phyloP scores from a whole-genome alignment of 2,797 vertebrate species.

The Clarias fuscus region DNA sequence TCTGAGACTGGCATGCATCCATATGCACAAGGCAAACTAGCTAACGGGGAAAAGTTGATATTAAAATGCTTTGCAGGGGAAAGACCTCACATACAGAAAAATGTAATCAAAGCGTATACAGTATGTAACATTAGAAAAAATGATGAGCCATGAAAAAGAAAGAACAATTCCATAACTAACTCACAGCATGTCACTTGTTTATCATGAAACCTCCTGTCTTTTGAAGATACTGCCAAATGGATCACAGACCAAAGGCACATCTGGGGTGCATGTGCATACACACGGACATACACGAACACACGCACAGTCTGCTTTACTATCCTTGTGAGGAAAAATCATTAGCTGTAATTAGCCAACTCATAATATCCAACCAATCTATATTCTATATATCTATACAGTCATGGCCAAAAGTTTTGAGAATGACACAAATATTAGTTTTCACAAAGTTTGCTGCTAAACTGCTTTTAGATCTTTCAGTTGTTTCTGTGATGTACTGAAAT shows the following conservation, averaged over 20 bases:
- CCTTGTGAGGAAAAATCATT: not conserved
- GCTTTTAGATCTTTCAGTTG: no score
- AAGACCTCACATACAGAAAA: not conserved
- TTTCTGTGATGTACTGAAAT: no score
- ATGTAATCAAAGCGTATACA: not conserved
- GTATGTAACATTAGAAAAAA: not conserved
- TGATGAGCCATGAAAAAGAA: not conserved
- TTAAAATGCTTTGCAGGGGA: not conserved
- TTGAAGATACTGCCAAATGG: conserved; percentile 69
- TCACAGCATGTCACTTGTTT: conserved; percentile 36
- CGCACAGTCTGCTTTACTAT: not conserved
- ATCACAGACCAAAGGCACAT: conserved; percentile 58
- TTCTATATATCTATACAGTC: no score
- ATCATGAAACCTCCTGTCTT: conserved; percentile 61
- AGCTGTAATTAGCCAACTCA: not conserved
- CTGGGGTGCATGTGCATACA: conserved; percentile 46
- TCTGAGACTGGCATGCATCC: not conserved
- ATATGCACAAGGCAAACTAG: not conserved
- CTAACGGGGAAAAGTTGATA: not conserved
- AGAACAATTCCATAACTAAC: conserved; percentile 7
- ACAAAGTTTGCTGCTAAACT: no score
- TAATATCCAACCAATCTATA: not conserved
- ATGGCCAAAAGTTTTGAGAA: no score
- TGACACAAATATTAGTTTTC: no score
- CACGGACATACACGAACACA: conserved; percentile 21